Evolutionary conservation across 2,888 invertebrate genomes (phyloP).

Genomic region (Sycophila texana): DNA sequence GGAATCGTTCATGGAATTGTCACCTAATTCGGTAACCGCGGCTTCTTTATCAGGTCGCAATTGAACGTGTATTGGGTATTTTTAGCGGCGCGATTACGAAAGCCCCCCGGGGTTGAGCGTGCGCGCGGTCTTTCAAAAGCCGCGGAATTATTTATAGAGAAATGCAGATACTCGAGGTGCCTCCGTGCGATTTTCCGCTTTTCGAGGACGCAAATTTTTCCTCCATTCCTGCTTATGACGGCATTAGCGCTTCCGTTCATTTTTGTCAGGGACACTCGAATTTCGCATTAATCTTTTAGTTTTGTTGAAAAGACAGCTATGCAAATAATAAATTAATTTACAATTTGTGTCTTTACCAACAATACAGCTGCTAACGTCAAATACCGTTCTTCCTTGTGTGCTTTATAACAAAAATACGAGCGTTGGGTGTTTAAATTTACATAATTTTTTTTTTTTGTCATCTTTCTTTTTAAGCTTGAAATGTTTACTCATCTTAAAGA

Average conservation of each 20-base stretch:
- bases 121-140: conserved; percentile 30
- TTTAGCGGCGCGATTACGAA: conserved; percentile 36
- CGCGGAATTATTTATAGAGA: conserved; percentile 42
- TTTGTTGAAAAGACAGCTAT: not conserved
- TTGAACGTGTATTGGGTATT: conserved; percentile 17
- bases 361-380: no score
- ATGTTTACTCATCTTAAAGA: no score
- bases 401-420: no score
- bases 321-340: no score
- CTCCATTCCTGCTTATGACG: not conserved
- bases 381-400: no score
- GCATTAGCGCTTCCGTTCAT: no score
- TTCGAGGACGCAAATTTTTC: not conserved
- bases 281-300: not conserved
- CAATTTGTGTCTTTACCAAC: no score
- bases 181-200: conserved; percentile 18
- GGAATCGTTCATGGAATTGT: no score
- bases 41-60: conserved; percentile 9
- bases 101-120: conserved; percentile 8
- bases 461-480: no score
- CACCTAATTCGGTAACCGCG: not conserved
- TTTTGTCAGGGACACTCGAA: no score
- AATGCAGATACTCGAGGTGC: not conserved
- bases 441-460: no score
- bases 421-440: no score